Evolutionary conservation across 1,140 invertebrate species (phyloP), one percentile per base, ranked within the genome.

Genomic region (Coptotermes formosanus): DNA sequence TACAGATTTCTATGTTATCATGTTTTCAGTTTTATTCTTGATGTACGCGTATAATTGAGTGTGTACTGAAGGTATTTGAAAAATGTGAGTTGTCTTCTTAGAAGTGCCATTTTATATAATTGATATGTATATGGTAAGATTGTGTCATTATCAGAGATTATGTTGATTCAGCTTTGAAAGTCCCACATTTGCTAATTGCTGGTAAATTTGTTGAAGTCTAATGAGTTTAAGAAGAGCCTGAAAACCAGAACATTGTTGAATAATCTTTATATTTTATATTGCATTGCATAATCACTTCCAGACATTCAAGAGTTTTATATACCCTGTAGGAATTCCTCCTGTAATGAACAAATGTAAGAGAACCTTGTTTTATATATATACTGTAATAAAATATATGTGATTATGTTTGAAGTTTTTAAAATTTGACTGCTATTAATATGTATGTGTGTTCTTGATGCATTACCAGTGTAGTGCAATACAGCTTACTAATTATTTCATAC

Each of bases 191-290:
- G 64, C 25, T 75, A 75, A 75, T 75, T 75, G 64, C 30, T 75
- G 14, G 8, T 75, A 30, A 75, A 6, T 75, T 75, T 25, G n/a
- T 75, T 75, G n/a, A 75, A 30, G n/a, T 75, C n/a, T 75, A 30
- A 30, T 75, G n/a, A 30, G n/a, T 75, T 75, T 75, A 75, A 75
- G n/a, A 75, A 30, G 4, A n/a, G 30, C n/a, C 64, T 30, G 52
- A 16, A 30, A 75, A 25, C n/a, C n/a, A 75, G 64, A n/a, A 12
- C 64, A 75, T 4, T 75, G 64, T 75, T 75, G 14, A 75, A 75
- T 75, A 75, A 75, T 75, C 64, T 75, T 75, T 75, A 75, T 75
- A 75, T 75, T 75, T 75, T 75, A 75, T 75, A 75, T 75, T 75
- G n/a, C 64, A 75, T 75, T n/a, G 52, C 19, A 30, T 75, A 75